A percentile compares a stretch with the other conserved stretches of the same genome.
Conservation (phyloP, 2,888 invertebrate genomes). For the Fragum whitleyi region DNA sequence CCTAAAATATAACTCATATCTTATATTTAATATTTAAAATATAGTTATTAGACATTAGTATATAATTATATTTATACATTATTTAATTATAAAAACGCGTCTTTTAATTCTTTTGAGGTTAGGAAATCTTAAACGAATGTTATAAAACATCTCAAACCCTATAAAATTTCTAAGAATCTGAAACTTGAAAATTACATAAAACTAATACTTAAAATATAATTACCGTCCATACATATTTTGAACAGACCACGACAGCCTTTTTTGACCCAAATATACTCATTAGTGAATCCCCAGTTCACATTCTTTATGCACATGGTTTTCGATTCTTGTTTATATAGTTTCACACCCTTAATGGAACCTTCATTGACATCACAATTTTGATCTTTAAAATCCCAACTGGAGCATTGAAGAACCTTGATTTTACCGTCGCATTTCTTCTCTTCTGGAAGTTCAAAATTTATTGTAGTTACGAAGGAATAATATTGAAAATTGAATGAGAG, state of each 20-base stretch:
- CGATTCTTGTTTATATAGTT: conserved; percentile 6
- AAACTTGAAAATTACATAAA: background rate
- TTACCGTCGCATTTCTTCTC: conserved; percentile 7
- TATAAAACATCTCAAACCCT: background rate
- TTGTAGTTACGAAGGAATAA: no score
- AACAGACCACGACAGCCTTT: conserved; percentile 15
- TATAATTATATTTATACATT: no score
- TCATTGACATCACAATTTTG: background rate
- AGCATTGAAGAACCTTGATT: background rate
- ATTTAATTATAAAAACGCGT: no score
- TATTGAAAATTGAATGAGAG: no score
- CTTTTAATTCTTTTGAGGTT: background rate
- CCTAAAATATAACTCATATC: no score
- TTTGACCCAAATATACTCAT: background rate
- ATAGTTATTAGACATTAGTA: no score
- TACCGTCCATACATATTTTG: background rate
- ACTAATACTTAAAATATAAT: background rate
- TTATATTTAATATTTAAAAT: no score
- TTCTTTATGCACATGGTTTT: background rate
- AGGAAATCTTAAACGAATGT: background rate
- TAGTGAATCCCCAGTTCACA: conserved; percentile 1
- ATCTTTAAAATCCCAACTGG: conserved; percentile 3
- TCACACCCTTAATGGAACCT: background rate
- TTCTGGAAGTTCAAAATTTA: background rate
- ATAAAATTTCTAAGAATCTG: background rate